Conservation (phyloP, 1,140 invertebrate species). For the Pogonognathellus flavescens region DNA sequence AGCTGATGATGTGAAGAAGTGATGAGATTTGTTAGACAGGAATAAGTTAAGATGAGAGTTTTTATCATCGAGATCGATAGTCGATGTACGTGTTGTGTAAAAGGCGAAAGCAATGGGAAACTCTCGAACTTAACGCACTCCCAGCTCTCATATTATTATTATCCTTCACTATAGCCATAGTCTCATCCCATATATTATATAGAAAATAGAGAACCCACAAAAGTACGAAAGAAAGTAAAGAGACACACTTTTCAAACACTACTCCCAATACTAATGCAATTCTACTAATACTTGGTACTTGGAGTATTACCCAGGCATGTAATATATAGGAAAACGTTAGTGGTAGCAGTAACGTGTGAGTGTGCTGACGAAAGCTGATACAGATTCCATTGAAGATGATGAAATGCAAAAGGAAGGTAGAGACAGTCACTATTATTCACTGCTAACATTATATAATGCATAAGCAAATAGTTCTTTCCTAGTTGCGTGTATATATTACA, state of each 20-base stretch:
- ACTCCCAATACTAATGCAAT: no score
- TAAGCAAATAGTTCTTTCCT: background rate
- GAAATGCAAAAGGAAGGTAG: slow-evolving; percentile 42
- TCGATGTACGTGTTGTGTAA: slow-evolving; percentile 3
- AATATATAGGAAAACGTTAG: background rate
- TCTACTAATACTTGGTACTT: background rate
- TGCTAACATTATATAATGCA: background rate
- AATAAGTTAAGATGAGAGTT: slow-evolving; percentile 51
- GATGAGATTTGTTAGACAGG: slow-evolving; percentile 56
- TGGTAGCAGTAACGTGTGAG: background rate
- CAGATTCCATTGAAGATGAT: slow-evolving; percentile 22
- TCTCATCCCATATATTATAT: no score
- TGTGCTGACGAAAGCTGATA: slow-evolving; percentile 2
- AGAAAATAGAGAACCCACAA: no score
- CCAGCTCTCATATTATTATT: no score
- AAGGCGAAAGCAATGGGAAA: background rate
- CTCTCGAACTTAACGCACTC: background rate
- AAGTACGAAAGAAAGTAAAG: no score
- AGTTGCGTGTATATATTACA: background rate
- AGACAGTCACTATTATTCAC: slow-evolving; percentile 32
- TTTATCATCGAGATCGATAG: slow-evolving; percentile 39
- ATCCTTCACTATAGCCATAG: no score
- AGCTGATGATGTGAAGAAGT: slow-evolving; percentile 52
- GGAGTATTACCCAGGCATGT: background rate
- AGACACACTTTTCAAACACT: no score